phyloP scores from a whole-genome alignment of 1,140 invertebrate genomes.

The Drosophila orosa region DNA sequence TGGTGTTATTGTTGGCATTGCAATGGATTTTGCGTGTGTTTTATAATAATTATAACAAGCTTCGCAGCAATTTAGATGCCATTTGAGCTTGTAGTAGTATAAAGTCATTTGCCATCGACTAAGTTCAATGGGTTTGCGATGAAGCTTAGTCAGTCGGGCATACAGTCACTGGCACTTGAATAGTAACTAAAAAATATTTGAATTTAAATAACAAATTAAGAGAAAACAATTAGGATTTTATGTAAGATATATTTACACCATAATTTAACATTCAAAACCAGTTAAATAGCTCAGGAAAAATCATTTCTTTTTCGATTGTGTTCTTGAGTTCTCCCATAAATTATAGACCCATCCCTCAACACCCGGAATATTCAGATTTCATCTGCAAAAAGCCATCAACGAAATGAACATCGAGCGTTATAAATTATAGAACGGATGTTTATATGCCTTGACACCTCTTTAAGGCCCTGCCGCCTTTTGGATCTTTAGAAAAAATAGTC shows the following conservation, averaged over 20 bases:
- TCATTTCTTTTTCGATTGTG: not conserved
- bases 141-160: conserved; percentile 8
- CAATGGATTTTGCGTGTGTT: conserved; percentile 54
- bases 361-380: conserved; percentile 1
- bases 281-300: not conserved
- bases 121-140: conserved; percentile 19
- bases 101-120: conserved; percentile 29
- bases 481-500: conserved; percentile 32
- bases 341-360: conserved; percentile 13
- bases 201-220: not conserved
- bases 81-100: conserved; percentile 26
- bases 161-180: not conserved
- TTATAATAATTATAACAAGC: conserved; percentile 76
- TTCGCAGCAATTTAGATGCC: conserved; percentile 62
- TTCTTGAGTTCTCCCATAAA: conserved; percentile 18
- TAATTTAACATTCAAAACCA: not conserved
- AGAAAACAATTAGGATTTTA: not conserved
- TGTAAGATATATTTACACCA: not conserved
- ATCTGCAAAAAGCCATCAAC: conserved; percentile 19
- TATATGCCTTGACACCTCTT: conserved; percentile 42
- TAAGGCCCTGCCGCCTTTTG: conserved; percentile 8
- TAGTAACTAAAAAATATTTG: not conserved
- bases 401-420: conserved; percentile 29
- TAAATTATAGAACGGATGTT: conserved; percentile 48
- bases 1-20: conserved; percentile 40